These are phyloP conservation scores for Dolichotis patagonum DNA, from an alignment of 2,113 vertebrate species.

Conservation along the genomic window DNA sequence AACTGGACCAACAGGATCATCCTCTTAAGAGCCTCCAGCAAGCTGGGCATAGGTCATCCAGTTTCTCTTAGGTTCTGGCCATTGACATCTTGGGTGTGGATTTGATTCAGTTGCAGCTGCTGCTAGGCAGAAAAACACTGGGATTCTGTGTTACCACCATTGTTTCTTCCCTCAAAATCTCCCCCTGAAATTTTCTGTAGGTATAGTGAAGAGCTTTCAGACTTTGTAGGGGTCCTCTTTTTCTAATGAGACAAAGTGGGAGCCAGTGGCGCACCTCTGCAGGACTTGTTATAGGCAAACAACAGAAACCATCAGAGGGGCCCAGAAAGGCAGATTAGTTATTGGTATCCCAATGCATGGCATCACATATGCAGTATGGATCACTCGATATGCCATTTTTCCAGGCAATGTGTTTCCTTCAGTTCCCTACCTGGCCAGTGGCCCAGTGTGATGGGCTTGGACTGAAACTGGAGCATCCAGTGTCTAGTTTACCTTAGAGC, in stretches of 20 bases:
- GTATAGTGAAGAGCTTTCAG: background rate
- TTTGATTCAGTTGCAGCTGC: too few relatives aligned
- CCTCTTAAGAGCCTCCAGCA: background rate
- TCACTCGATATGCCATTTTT: background rate
- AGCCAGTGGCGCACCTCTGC: background rate
- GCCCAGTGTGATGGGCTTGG: background rate
- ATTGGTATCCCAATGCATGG: background rate
- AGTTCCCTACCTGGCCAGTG: background rate
- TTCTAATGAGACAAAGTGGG: background rate
- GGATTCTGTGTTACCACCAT: background rate
- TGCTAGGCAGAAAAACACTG: background rate
- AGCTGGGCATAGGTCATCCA: background rate
- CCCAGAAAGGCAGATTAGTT: background rate
- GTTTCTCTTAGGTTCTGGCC: background rate
- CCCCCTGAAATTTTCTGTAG: background rate
- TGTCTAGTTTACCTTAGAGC: background rate
- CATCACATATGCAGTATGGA: background rate
- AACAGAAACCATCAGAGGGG: background rate
- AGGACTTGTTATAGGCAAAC: background rate
- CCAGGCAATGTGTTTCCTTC: background rate
- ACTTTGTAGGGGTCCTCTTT: background rate
- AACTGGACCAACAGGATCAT: background rate
- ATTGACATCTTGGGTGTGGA: background rate
- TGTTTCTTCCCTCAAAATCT: background rate
- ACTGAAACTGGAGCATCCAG: background rate